phyloP scores from a whole-genome alignment of 2,797 vertebrate species.

The Garrulus glandarius region DNA sequence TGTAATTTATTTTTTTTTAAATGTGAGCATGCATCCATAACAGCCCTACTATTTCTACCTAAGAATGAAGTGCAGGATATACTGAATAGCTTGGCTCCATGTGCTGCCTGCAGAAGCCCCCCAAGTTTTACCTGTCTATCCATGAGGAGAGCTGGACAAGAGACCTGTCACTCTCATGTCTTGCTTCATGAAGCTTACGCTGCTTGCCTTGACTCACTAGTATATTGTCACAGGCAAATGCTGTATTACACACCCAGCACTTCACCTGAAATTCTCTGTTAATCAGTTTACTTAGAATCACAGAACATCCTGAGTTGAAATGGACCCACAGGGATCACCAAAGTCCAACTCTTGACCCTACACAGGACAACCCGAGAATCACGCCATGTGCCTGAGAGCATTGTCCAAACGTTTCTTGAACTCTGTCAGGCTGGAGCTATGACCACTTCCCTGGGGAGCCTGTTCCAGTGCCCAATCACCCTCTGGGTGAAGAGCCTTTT shows the following conservation, averaged over 20 bases:
- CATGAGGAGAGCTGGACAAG: background rate
- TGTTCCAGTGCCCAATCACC: background rate
- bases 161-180: background rate
- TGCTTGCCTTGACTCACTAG: background rate
- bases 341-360: background rate
- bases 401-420: background rate
- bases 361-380: background rate
- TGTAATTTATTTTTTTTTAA: rapidly evolving
- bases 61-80: background rate
- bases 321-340: background rate
- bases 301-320: background rate
- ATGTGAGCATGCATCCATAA: background rate
- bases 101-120: background rate
- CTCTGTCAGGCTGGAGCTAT: background rate
- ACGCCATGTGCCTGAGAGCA: background rate
- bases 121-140: background rate
- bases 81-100: rapidly evolving
- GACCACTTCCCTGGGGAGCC: background rate
- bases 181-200: rapidly evolving
- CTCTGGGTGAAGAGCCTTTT: background rate
- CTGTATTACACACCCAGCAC: background rate
- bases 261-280: background rate
- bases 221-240: background rate
- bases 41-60: background rate
- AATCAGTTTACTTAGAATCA: background rate